These are phyloP conservation scores for Drosophila paracracens DNA, from an alignment of 2,888 invertebrate genomes.

Conservation along the genomic window DNA sequence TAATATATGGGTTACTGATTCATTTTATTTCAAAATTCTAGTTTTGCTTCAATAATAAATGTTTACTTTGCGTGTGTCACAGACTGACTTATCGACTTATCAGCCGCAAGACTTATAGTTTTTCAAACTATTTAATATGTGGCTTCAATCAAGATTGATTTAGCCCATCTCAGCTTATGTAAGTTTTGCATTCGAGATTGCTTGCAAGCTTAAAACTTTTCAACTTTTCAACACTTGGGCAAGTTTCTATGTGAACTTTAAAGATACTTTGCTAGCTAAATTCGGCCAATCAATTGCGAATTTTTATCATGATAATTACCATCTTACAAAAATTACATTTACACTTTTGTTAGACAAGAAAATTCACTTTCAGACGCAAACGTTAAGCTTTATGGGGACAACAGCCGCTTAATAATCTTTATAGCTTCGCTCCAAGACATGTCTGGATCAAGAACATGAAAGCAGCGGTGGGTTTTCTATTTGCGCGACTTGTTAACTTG, in stretches of 20 bases:
- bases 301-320: too few species aligned
- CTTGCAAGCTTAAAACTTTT: background rate
- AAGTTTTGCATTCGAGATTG: background rate
- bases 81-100: background rate
- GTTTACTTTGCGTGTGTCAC: constrained; percentile 3
- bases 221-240: background rate
- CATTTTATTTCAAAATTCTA: background rate
- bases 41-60: background rate
- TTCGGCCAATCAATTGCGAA: too few species aligned
- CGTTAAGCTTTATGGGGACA: background rate
- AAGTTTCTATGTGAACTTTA: background rate
- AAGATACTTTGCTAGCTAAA: too few species aligned
- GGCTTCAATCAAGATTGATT: background rate
- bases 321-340: too few species aligned
- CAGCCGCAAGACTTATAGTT: background rate
- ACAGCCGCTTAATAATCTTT: constrained; percentile 44
- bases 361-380: too few species aligned
- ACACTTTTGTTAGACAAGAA: too few species aligned
- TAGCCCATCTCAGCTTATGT: too few species aligned
- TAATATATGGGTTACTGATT: background rate
- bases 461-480: background rate
- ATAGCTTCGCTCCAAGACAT: constrained; percentile 1
- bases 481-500: constrained; percentile 24
- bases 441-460: too few species aligned
- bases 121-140: background rate